Percentiles rank a stretch among this genome's conserved stretches.
Evolutionary conservation across 1,140 invertebrate species (phyloP).

Genomic region (Heliothis virescens): DNA sequence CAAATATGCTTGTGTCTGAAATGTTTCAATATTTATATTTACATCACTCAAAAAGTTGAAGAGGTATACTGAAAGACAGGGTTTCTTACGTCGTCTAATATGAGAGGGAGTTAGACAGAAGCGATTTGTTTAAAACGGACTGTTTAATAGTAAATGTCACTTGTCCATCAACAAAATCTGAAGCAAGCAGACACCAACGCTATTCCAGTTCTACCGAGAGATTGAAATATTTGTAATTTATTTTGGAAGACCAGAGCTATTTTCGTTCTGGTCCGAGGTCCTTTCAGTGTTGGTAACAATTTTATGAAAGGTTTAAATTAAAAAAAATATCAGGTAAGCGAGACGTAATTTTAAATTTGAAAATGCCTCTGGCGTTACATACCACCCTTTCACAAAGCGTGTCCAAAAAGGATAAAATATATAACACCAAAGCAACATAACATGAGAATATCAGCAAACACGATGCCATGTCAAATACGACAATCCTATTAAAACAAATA

Average conservation of each 20-base stretch:
- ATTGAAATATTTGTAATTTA: slow-evolving; percentile 36
- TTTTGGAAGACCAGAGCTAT: slow-evolving; percentile 18
- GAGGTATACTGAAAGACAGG: too few relatives aligned
- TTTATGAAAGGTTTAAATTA: not conserved
- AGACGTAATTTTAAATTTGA: too few relatives aligned
- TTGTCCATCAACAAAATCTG: not conserved
- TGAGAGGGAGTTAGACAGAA: not conserved
- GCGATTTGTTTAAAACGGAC: not conserved
- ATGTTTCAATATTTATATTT: too few relatives aligned
- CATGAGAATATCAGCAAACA: not conserved
- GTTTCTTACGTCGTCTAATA: too few relatives aligned
- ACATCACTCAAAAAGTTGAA: too few relatives aligned
- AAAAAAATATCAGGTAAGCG: not conserved
- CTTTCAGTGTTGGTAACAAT: not conserved
- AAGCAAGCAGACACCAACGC: slow-evolving; percentile 9
- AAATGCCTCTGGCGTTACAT: too few relatives aligned
- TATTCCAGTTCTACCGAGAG: not conserved
- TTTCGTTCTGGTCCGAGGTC: slow-evolving; percentile 3
- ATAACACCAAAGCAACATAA: too few relatives aligned
- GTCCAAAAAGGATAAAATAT: too few relatives aligned
- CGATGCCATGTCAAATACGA: not conserved
- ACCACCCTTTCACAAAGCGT: too few relatives aligned
- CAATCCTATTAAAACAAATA: too few relatives aligned
- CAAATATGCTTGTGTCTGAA: too few relatives aligned
- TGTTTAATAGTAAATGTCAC: not conserved